Evolutionary conservation across 2,797 vertebrate genomes (phyloP), one percentile per base, ranked within the genome.

Genomic region (Champsocephalus gunnari): DNA sequence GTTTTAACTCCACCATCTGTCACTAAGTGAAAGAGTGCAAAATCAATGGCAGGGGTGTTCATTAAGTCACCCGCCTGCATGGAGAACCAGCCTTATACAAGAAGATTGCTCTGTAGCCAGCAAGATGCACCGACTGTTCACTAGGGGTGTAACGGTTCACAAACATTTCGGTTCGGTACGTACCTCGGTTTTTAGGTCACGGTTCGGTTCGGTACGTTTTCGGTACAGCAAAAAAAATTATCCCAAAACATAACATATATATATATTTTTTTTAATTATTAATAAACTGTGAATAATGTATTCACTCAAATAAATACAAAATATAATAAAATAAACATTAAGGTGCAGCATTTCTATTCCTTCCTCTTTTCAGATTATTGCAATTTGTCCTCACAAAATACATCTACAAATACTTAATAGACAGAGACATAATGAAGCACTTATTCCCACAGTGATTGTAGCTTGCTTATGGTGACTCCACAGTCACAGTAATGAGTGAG

Each of bases 391-490:
- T 63, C 8, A 59, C 77, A 69, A 70, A 85, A 80, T 12, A 62
- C 67, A 79, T 78, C 60, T 65, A 65, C 62, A 73, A 58, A 56
- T 47, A 57, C 21, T 67, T 67, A 75, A 80, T 60, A 75, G 69
- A 77, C 55, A 67, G 70, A 84, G 58, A 66, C 74, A 86, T 80
- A 75, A 80, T 68, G 61, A 47, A 72, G 65, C 63, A 28, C 17
- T 60, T 77, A 51, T 73, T 80, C 67, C 75, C 69, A 54, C 78
- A 50, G 71, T 61, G 80, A 74, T 65, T 54, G 8, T 21, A 55
- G 54, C 65, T 51, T 51, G 21, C 72, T 76, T 72, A 48, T 7
- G 58, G 75, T 87, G 88, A 90, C 66, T 90, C 87, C 71, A 77
- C 69, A 5, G 14, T 65, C 49, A 50, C 59, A 53, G 59, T 81